Conservation (phyloP, 2,113 vertebrate species). For the Laterallus jamaicensis region DNA sequence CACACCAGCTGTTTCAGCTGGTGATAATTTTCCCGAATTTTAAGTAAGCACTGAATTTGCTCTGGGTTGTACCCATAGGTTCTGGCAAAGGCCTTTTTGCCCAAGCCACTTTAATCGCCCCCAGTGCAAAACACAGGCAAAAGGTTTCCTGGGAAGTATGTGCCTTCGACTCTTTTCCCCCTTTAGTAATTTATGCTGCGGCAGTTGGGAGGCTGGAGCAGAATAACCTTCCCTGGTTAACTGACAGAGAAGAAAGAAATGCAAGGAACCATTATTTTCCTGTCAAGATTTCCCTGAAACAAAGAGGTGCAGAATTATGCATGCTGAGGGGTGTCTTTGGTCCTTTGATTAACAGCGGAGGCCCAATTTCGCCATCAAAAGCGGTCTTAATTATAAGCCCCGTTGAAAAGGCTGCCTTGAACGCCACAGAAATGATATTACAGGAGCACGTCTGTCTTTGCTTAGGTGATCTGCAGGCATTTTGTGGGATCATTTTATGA, state of each 20-base stretch:
- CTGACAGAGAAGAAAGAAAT: constrained; percentile 54
- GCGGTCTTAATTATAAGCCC: constrained; percentile 64
- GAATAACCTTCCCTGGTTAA: constrained; percentile 59
- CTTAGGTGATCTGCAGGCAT: constrained; percentile 54
- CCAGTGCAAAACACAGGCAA: neutral
- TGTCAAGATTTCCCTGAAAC: constrained; percentile 66
- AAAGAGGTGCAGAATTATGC: constrained; percentile 66
- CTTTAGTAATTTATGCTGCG: constrained; percentile 23
- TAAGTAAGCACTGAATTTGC: accelerated
- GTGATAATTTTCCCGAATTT: neutral
- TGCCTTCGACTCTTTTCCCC: neutral
- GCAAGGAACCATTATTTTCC: constrained; percentile 64
- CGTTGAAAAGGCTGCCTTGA: constrained; percentile 50
- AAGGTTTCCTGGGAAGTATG: neutral
- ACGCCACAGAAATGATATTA: constrained; percentile 36
- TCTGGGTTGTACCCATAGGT: neutral
- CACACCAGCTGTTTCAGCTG: neutral
- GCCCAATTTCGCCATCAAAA: constrained; percentile 60
- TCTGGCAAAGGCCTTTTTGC: neutral
- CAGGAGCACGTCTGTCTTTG: neutral
- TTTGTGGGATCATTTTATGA: neutral
- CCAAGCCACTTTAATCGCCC: neutral
- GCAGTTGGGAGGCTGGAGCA: constrained; percentile 41
- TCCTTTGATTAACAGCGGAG: constrained; percentile 65
- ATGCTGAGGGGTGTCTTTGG: constrained; percentile 60